Percentiles rank a stretch among this genome's conserved stretches.
Evolutionary conservation across 1,140 invertebrate genomes (phyloP).

Genomic region (Drosophila micromelanica): DNA sequence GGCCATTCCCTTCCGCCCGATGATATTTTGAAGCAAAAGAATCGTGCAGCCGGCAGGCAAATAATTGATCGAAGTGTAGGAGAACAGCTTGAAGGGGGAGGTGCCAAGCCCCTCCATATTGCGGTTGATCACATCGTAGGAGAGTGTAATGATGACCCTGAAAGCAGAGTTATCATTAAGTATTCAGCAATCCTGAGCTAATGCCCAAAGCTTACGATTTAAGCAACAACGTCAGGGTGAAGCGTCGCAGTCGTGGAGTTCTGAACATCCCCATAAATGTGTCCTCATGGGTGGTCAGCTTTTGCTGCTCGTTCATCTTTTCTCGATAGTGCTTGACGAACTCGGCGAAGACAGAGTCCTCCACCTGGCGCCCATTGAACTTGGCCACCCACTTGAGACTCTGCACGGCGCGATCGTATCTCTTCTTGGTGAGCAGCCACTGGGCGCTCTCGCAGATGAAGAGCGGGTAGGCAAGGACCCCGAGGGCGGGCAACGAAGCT

Average conservation of each 20-base stretch:
- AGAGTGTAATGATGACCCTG: conserved; percentile 86
- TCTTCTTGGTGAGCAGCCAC: conserved; percentile 86
- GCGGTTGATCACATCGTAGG: conserved; percentile 87
- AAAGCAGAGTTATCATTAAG: background rate
- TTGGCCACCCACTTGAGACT: conserved; percentile 86
- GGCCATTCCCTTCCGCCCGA: conserved; percentile 86
- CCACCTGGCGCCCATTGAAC: conserved; percentile 85
- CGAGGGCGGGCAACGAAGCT: conserved; percentile 85
- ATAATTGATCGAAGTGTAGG: conserved; percentile 85
- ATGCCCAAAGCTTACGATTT: conserved; percentile 85
- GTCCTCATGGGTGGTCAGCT: conserved; percentile 47
- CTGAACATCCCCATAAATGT: conserved; percentile 85
- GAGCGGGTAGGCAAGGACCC: conserved; percentile 84
- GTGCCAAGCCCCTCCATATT: conserved; percentile 86
- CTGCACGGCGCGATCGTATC: conserved; percentile 85
- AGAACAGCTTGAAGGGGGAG: conserved; percentile 86
- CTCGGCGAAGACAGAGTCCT: conserved; percentile 79
- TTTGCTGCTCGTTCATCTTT: conserved; percentile 54
- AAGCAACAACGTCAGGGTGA: conserved; percentile 85
- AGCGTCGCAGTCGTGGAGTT: conserved; percentile 85
- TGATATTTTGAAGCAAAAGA: conserved; percentile 85
- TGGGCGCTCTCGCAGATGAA: conserved; percentile 87
- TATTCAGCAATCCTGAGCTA: accelerated
- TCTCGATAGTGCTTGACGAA: conserved; percentile 83
- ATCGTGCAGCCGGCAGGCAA: conserved; percentile 86